Conservation (phyloP, 2,888 invertebrate genomes). For the Xestoiulus laeticollis region DNA sequence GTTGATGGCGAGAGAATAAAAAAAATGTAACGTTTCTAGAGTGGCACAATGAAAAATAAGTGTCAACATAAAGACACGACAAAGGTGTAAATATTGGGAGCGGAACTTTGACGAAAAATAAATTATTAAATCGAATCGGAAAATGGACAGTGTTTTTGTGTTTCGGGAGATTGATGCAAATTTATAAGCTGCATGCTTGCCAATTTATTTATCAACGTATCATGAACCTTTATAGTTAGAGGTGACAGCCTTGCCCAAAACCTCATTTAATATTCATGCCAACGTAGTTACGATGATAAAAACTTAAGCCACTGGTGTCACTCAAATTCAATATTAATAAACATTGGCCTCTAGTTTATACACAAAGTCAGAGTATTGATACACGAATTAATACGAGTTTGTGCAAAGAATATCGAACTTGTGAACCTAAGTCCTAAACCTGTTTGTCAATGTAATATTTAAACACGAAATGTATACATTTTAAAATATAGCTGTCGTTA, state of each 20-base stretch:
- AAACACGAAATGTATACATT: background rate
- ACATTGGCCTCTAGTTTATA: constrained; percentile 15
- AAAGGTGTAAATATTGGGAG: background rate
- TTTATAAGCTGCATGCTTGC: constrained; percentile 1
- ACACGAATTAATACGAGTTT: background rate
- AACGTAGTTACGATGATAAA: background rate
- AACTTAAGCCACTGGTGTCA: background rate
- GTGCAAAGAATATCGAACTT: constrained; percentile 29
- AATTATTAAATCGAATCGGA: constrained; percentile 16
- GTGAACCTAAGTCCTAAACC: background rate
- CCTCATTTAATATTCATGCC: background rate
- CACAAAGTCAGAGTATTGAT: background rate
- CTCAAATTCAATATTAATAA: constrained; percentile 34
- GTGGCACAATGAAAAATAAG: background rate
- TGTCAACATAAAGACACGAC: background rate
- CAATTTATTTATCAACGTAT: background rate
- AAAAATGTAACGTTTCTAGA: background rate
- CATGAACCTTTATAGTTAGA: background rate
- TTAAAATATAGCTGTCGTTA: too few relatives aligned
- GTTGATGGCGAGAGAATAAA: background rate
- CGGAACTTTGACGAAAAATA: background rate
- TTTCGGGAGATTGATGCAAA: constrained; percentile 11
- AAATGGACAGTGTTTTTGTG: background rate
- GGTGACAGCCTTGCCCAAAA: constrained; percentile 7
- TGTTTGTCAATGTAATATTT: background rate